Conservation (phyloP, 1,140 invertebrate species). For the Nephila pilipes region DNA sequence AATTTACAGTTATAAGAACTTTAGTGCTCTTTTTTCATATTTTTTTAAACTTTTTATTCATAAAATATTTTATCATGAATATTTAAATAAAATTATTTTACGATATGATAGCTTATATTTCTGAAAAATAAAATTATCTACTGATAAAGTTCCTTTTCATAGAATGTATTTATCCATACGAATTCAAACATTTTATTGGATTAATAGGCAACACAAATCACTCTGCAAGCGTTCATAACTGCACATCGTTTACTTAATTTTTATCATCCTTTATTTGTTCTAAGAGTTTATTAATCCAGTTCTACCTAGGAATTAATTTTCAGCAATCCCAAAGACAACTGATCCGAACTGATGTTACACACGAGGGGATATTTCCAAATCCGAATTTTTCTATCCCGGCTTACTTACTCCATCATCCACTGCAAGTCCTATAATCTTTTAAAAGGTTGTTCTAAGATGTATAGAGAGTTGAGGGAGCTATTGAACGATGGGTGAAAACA, state of each 20-base stretch:
- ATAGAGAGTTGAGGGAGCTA: background rate
- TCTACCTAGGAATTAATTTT: background rate
- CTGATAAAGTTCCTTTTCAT: no score
- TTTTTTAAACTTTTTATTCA: no score
- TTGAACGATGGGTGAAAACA: no score
- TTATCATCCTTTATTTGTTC: background rate
- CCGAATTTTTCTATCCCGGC: background rate
- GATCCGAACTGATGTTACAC: background rate
- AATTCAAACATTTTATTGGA: no score
- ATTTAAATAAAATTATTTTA: no score
- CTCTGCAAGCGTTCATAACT: background rate
- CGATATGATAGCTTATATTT: no score
- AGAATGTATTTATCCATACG: no score
- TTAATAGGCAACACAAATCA: background rate
- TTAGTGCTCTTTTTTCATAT: no score
- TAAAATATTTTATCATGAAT: no score
- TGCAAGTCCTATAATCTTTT: background rate
- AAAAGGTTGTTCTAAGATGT: background rate
- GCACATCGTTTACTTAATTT: background rate
- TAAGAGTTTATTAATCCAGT: background rate
- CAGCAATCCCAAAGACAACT: background rate
- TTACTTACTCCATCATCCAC: background rate
- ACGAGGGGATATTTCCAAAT: background rate
- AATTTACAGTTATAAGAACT: no score
- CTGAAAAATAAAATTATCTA: no score